A percentile compares a stretch with the other conserved stretches of the same genome.
Conservation (phyloP, 2,888 invertebrate genomes). For the Blera fallax region DNA sequence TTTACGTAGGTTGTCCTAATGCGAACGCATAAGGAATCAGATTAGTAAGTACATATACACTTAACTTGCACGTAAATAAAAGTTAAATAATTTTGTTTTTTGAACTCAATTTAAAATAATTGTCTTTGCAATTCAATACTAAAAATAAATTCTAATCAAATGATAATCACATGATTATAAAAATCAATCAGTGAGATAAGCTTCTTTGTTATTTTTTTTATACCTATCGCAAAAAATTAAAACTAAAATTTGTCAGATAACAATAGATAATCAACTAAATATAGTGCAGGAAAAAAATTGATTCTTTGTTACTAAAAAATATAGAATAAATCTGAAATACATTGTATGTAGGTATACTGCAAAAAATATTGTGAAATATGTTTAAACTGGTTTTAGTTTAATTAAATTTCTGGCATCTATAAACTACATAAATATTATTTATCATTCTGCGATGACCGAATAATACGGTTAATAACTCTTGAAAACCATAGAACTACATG, state of each 20-base stretch:
- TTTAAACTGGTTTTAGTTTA: too few relatives aligned
- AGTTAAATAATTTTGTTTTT: background rate
- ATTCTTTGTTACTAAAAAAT: background rate
- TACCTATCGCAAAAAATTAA: background rate
- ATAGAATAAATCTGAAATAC: background rate
- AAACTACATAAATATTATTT: background rate
- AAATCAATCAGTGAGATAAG: constrained; percentile 31
- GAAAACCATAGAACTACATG: background rate
- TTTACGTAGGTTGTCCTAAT: too few relatives aligned
- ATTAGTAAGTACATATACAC: too few relatives aligned
- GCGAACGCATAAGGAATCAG: too few relatives aligned
- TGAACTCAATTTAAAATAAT: background rate
- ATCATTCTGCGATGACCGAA: background rate
- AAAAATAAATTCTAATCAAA: background rate
- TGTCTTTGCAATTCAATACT: background rate
- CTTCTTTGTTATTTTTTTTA: background rate
- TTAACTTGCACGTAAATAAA: too few relatives aligned
- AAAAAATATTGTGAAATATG: too few relatives aligned
- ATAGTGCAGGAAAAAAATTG: background rate
- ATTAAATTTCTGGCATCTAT: too few relatives aligned
- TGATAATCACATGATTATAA: constrained; percentile 19
- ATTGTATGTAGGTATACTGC: too few relatives aligned
- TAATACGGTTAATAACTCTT: background rate
- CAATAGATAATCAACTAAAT: background rate
- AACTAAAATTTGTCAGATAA: background rate